Conservation (phyloP, 2,113 vertebrate species). For the Zapornia atra region DNA sequence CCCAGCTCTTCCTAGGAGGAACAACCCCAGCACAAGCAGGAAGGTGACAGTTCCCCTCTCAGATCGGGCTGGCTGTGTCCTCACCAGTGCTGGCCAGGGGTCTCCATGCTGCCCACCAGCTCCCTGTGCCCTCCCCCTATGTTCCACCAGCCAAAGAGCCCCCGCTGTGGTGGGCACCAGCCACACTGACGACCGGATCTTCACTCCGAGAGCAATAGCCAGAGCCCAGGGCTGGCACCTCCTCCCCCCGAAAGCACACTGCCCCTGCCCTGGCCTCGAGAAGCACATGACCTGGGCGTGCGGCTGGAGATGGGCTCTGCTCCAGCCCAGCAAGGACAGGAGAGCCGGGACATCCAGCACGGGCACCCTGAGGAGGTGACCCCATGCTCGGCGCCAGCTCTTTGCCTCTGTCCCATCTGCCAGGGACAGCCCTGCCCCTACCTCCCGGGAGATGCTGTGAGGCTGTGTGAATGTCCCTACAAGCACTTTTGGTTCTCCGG, state of each 20-base stretch:
- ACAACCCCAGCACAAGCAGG: neutral
- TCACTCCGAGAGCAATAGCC: conserved; percentile 46
- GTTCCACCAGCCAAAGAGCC: conserved; percentile 57
- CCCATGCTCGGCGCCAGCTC: neutral
- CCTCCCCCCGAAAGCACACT: conserved; percentile 20
- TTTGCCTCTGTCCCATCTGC: neutral
- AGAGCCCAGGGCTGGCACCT: neutral
- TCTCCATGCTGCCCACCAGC: neutral
- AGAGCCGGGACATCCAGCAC: neutral
- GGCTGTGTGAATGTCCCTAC: conserved; percentile 43
- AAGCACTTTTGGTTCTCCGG: conserved; percentile 38
- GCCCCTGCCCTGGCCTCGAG: neutral
- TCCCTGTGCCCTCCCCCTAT: accelerated
- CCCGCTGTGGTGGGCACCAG: accelerated
- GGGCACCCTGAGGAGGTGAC: neutral
- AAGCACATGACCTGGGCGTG: neutral
- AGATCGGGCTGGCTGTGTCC: neutral
- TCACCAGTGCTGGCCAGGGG: neutral
- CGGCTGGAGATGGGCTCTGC: neutral
- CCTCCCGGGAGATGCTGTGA: conserved; percentile 62
- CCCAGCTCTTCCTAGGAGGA: neutral
- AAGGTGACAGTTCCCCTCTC: neutral
- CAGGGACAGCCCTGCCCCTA: conserved; percentile 37
- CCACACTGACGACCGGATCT: neutral
- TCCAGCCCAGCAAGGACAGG: neutral